A percentile compares a stretch with the other conserved stretches of the same genome.
Evolutionary conservation across 2,113 vertebrate genomes (phyloP).

Genomic region (Vulpes lagopus): DNA sequence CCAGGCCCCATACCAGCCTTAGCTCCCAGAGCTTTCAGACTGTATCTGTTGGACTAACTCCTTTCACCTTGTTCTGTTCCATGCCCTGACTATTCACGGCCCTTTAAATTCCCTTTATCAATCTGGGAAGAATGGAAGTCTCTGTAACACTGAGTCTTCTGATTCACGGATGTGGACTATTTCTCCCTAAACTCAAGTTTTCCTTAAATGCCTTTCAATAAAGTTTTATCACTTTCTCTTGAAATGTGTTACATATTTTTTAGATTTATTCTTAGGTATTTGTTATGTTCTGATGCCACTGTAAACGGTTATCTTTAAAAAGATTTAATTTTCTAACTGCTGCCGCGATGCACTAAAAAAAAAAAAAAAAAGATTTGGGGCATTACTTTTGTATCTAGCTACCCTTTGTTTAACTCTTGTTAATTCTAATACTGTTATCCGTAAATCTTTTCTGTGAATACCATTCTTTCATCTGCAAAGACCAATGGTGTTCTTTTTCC

Average conservation of each 20-base stretch:
- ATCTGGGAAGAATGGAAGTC: not conserved
- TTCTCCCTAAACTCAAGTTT: not conserved
- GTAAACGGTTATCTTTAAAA: not conserved
- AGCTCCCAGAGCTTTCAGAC: not conserved
- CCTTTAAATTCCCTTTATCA: not conserved
- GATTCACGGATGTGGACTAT: accelerated
- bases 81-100: accelerated
- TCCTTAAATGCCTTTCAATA: not conserved
- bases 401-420: not conserved
- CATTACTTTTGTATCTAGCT: not conserved
- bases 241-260: not conserved
- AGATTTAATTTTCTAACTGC: not conserved
- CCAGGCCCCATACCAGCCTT: not conserved
- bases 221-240: not conserved
- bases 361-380: not conserved
- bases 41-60: accelerated
- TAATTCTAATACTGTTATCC: not conserved
- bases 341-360: not conserved
- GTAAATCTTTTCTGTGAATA: not conserved
- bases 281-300: not conserved
- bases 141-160: not conserved
- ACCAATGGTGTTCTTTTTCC: too few species aligned
- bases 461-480: not conserved
- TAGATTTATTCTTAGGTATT: not conserved
- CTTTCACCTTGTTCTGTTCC: not conserved